Base-by-base conservation (phyloP, 1,140 invertebrate genomes). In the Telenomus remus region DNA sequence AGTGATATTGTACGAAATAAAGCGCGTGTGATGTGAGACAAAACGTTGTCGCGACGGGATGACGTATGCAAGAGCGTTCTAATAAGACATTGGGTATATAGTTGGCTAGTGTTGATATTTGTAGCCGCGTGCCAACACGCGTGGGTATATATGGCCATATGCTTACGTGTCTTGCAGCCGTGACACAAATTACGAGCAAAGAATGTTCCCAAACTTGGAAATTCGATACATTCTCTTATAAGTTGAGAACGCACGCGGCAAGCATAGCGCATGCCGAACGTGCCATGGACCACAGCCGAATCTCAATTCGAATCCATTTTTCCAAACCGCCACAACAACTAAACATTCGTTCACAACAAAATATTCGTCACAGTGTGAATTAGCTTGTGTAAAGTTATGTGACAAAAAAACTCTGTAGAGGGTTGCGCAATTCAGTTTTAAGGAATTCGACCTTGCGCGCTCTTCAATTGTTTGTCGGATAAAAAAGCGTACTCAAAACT, bases 131-230 rank as follows among this genome's bases (percentile, higher is more conserved):
- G 73, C 60, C 65, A 76, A 70, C 59, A 56, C 54, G 65, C 55
- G 55, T 70, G 48, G 61, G 73, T 76, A 76, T 76, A 76, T 71
- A 71, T 71, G 68, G 74, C 61, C 74, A 71, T 78, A 70, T 70
- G 76, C 69, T 78, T 78, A 66, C 76, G 60, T 70, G 76, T 54
- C 48, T 49, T 66, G 65, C 76, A 78, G 59, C 76, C 76, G 65
- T 78, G 76, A 78, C 76, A 78, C 76, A 73, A 78, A 78, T 78
- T 78, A 70, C 76, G 64, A 73, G 53, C 68, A 55, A 73, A 78
- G 76, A 78, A 78, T 78, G 76, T 78, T 78, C 65, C 75, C 75
- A 77, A 77, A 77, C 75, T 77, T 77, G 75, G 75, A 77, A 77
- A 77, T 77, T 73, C 59, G 75, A 77, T 64, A 77, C 75, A 77